Percentiles rank a stretch among this genome's conserved stretches.
These are phyloP conservation scores for Caprella mutica DNA, from an alignment of 2,888 invertebrate species.

Conservation along the genomic window DNA sequence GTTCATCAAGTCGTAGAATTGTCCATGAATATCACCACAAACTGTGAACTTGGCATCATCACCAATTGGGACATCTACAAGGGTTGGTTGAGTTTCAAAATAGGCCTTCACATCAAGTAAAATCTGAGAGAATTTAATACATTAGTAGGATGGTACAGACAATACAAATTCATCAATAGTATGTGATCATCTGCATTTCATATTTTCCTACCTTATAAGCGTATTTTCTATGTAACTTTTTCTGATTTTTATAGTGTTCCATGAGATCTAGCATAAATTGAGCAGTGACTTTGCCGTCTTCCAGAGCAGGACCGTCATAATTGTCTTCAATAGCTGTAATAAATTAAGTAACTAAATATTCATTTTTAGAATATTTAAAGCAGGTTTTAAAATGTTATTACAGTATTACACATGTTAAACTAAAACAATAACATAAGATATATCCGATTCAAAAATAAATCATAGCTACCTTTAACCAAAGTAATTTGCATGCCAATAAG, in stretches of 20 bases:
- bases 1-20: slow-evolving; percentile 95
- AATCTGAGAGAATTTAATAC: slow-evolving; percentile 53
- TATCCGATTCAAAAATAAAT: too few species aligned
- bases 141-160: background rate
- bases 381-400: too few species aligned
- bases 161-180: background rate
- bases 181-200: background rate
- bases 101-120: slow-evolving; percentile 76
- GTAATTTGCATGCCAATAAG: too few species aligned
- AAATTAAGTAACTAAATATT: background rate
- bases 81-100: slow-evolving; percentile 69
- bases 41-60: slow-evolving; percentile 88
- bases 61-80: slow-evolving; percentile 79
- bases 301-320: slow-evolving; percentile 80
- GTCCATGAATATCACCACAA: slow-evolving; percentile 98
- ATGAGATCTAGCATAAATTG: slow-evolving; percentile 81
- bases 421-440: too few species aligned
- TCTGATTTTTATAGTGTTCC: slow-evolving; percentile 78
- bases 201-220: slow-evolving; percentile 68
- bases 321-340: slow-evolving; percentile 78
- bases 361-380: background rate
- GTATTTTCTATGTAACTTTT: slow-evolving; percentile 88
- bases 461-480: too few species aligned
- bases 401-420: too few species aligned
- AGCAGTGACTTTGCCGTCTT: slow-evolving; percentile 73